phyloP scores from a whole-genome alignment of 2,113 vertebrate species.

The Thomomys bottae region DNA sequence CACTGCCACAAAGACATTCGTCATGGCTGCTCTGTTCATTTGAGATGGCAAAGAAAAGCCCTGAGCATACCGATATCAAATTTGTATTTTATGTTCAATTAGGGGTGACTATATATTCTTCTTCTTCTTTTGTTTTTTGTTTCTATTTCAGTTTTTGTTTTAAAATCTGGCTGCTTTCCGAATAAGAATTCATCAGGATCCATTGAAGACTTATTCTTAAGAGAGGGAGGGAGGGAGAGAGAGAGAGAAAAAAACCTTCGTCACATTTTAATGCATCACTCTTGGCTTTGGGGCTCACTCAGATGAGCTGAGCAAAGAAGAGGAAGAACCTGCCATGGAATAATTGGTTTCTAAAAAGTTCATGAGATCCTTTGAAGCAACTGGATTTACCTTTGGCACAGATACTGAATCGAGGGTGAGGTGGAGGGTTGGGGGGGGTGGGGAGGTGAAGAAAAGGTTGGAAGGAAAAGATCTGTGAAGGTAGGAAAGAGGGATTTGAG shows the following conservation, averaged over 20 bases:
- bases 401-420: constrained; percentile 15
- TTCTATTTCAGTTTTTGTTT: neutral
- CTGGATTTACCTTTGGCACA: constrained; percentile 73
- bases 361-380: constrained; percentile 73
- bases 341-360: constrained; percentile 73
- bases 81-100: constrained; percentile 47
- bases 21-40: constrained; percentile 75
- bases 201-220: constrained; percentile 63
- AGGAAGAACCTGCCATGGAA: constrained; percentile 56
- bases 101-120: neutral
- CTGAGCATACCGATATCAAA: neutral
- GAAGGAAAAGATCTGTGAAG: constrained; percentile 88
- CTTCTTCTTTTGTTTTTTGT: neutral
- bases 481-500: constrained; percentile 93
- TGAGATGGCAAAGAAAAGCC: constrained; percentile 50
- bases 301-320: constrained; percentile 62
- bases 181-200: constrained; percentile 62
- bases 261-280: constrained; percentile 71
- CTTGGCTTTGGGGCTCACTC: constrained; percentile 45
- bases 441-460: constrained; percentile 76
- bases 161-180: constrained; percentile 54
- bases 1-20: constrained; percentile 72
- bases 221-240: too few species aligned
- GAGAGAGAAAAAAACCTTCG: constrained; percentile 64
- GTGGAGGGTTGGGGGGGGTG: too few species aligned